Conservation (phyloP, 2,888 invertebrate species). For the Conchocele bisecta region DNA sequence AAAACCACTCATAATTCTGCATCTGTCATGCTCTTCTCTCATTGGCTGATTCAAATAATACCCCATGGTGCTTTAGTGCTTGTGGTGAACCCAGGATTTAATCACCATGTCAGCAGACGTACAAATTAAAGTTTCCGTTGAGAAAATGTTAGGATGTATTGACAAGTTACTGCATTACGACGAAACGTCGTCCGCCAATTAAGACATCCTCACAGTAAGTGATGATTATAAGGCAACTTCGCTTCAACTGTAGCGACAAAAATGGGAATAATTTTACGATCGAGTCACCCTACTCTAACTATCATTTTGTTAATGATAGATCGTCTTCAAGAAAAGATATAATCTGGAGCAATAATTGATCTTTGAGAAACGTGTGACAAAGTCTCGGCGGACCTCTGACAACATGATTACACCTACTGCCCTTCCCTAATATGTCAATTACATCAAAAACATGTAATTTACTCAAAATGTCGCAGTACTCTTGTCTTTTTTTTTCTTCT, state of each 20-base stretch:
- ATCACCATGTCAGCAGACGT: constrained; percentile 43
- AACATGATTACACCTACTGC: constrained; percentile 37
- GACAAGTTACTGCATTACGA: constrained; percentile 36
- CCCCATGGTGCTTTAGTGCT: constrained; percentile 50
- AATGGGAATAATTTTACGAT: constrained; percentile 35
- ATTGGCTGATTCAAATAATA: constrained; percentile 51
- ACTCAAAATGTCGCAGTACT: too few species aligned
- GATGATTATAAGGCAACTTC: constrained; percentile 50
- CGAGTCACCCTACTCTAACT: constrained; percentile 25
- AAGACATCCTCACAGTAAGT: constrained; percentile 38
- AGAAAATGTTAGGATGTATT: constrained; percentile 47
- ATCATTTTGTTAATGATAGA: constrained; percentile 52
- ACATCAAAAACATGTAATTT: too few species aligned
- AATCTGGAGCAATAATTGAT: constrained; percentile 57
- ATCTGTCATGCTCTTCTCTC: constrained; percentile 52
- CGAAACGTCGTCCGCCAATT: constrained; percentile 41
- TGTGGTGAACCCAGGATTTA: constrained; percentile 22
- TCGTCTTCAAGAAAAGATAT: constrained; percentile 46
- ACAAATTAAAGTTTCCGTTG: constrained; percentile 29
- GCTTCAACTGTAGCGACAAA: too few species aligned
- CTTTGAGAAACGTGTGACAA: constrained; percentile 27
- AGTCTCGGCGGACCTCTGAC: constrained; percentile 26
- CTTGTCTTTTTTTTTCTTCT: too few species aligned
- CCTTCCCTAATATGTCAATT: constrained; percentile 44
- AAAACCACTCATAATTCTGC: constrained; percentile 58